Evolutionary conservation across 2,797 vertebrate species (phyloP).

Genomic region (Dipus sagitta): DNA sequence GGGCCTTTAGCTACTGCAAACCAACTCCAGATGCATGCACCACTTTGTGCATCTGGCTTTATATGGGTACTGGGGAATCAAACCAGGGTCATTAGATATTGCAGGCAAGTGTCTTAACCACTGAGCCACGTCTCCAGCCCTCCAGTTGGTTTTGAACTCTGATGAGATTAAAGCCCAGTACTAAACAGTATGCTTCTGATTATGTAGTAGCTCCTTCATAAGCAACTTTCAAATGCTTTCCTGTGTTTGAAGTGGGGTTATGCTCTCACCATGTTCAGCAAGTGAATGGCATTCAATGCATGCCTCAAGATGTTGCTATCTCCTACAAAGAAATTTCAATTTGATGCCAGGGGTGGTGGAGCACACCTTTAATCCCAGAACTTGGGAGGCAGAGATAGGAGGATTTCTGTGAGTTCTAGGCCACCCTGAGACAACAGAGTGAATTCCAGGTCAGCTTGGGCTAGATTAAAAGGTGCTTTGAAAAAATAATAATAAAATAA

Average conservation of each 20-base stretch:
- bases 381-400: too few species aligned
- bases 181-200: neutral
- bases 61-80: neutral
- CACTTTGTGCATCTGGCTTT: neutral
- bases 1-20: too few species aligned
- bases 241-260: neutral
- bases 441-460: too few species aligned
- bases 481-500: too few species aligned
- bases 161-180: neutral
- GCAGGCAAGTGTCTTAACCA: neutral
- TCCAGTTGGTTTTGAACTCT: neutral
- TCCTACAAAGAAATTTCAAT: neutral
- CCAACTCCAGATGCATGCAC: too few species aligned
- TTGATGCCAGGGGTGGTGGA: too few species aligned
- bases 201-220: neutral
- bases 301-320: neutral
- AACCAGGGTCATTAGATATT: neutral
- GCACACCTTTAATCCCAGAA: too few species aligned
- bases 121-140: neutral
- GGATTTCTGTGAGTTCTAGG: too few species aligned
- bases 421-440: too few species aligned
- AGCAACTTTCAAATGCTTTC: neutral
- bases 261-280: neutral
- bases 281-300: too few species aligned
- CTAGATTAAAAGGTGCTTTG: too few species aligned